phyloP scores from a whole-genome alignment of 35 echinoderm and acorn worm species.

The Lytechinus variegatus region DNA sequence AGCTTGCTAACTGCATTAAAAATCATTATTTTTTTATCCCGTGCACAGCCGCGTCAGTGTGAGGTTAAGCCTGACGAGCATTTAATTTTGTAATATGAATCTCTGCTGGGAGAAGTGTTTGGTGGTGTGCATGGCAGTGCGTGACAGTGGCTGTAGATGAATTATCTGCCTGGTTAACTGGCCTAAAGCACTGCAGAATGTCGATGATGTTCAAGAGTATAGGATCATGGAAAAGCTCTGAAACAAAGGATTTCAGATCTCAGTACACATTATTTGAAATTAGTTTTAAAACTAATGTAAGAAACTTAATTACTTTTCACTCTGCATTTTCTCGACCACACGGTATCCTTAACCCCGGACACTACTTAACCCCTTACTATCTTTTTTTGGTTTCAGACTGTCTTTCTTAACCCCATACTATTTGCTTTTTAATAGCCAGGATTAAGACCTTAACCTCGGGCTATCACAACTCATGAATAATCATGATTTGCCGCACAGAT shows the following conservation, averaged over 20 bases:
- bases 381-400: too few species aligned
- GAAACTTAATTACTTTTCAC: too few species aligned
- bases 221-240: not conserved
- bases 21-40: not conserved
- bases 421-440: too few species aligned
- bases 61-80: not conserved
- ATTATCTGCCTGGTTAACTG: not conserved
- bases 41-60: not conserved
- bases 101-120: not conserved
- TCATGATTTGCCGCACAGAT: too few species aligned
- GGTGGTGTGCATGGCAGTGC: conserved; percentile 1
- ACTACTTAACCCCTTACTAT: too few species aligned
- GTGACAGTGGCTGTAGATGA: not conserved
- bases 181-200: not conserved
- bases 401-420: too few species aligned
- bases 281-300: too few species aligned
- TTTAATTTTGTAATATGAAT: conserved; percentile 8
- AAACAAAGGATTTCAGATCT: not conserved
- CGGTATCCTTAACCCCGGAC: too few species aligned
- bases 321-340: too few species aligned
- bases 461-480: too few species aligned
- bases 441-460: too few species aligned
- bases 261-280: too few species aligned
- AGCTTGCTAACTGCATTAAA: not conserved
- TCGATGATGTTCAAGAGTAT: not conserved